These are phyloP conservation scores for Callyntrura sp. DNA, from an alignment of 2,888 invertebrate species.

Conservation along the genomic window DNA sequence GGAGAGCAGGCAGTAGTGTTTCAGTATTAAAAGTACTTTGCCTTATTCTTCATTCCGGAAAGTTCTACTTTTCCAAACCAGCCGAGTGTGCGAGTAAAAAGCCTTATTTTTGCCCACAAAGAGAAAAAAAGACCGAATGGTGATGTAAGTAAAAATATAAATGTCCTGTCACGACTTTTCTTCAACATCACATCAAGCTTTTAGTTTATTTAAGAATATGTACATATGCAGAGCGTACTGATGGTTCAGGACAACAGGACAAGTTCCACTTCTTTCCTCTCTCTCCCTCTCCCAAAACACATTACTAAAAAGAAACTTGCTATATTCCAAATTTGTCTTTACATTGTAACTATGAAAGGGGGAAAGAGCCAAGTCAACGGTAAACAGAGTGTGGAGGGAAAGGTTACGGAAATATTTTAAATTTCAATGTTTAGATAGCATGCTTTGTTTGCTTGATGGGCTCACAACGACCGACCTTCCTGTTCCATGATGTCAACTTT, in stretches of 20 bases:
- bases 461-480: conserved; percentile 24
- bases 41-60: conserved; percentile 17
- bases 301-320: not conserved
- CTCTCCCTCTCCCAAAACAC: not conserved
- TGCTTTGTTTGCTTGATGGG: conserved; percentile 59
- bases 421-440: conserved; percentile 42
- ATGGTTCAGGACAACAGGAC: no score
- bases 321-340: not conserved
- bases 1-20: conserved; percentile 29
- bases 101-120: not conserved
- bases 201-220: not conserved
- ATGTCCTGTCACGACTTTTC: conserved; percentile 62
- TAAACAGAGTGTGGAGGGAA: not conserved
- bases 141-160: conserved; percentile 12
- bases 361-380: not conserved
- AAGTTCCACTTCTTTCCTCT: no score
- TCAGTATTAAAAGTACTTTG: conserved; percentile 34
- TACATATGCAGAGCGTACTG: no score
- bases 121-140: not conserved
- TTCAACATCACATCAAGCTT: conserved; percentile 48
- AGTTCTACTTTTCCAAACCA: conserved; percentile 33
- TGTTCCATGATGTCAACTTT: conserved; percentile 9
- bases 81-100: conserved; percentile 29
- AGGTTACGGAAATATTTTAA: conserved; percentile 31
- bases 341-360: not conserved